These are phyloP conservation scores for Spheniscus mendiculus DNA, from an alignment of 2,113 vertebrate species.

Conservation along the genomic window DNA sequence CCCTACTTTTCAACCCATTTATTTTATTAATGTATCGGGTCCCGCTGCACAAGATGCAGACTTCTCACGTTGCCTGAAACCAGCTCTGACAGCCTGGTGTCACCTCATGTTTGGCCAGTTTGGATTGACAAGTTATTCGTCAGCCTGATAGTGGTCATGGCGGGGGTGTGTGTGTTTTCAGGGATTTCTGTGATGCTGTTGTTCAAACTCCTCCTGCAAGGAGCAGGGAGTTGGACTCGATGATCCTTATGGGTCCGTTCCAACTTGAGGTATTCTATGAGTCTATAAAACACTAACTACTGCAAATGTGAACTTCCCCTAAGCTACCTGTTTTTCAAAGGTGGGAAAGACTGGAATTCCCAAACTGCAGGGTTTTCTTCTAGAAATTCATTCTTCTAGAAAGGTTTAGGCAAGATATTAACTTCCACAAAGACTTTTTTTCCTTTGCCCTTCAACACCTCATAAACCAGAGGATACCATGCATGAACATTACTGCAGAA, in stretches of 20 bases:
- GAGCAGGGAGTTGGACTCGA: background rate
- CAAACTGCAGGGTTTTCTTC: background rate
- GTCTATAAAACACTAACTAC: background rate
- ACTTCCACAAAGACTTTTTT: background rate
- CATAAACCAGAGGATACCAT: background rate
- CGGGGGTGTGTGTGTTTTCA: background rate
- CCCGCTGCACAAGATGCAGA: background rate
- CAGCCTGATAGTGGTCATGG: background rate
- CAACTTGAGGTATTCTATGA: background rate
- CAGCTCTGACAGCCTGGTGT: background rate
- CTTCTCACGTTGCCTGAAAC: background rate
- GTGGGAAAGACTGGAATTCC: background rate
- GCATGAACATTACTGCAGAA: background rate
- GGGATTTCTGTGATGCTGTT: background rate
- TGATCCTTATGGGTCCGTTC: background rate
- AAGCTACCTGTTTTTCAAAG: background rate
- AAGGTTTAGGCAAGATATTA: background rate
- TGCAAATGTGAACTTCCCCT: background rate
- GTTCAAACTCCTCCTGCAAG: background rate
- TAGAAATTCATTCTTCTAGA: background rate
- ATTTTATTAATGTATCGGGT: background rate
- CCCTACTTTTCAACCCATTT: background rate
- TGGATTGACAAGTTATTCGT: background rate
- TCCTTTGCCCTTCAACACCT: background rate
- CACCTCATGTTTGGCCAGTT: background rate